phyloP scores from a whole-genome alignment of 2,888 invertebrate species.

The Amphipoea lucens region DNA sequence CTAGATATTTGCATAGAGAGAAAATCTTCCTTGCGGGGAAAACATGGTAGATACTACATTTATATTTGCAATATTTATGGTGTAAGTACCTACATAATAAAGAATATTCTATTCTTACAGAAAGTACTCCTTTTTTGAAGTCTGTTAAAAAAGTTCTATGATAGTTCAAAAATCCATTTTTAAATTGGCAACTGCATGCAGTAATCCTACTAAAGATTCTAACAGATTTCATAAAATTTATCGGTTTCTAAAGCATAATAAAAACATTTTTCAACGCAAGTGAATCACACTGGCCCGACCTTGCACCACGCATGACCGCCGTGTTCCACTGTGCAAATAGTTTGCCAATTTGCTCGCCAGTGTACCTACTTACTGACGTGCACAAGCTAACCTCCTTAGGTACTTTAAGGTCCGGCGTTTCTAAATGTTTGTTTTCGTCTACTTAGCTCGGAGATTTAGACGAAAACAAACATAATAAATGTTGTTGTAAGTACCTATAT shows the following conservation, averaged over 20 bases:
- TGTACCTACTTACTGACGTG: background rate
- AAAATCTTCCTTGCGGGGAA: too few relatives aligned
- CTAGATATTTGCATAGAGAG: conserved; percentile 16
- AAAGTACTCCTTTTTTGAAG: background rate
- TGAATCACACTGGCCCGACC: conserved; percentile 61
- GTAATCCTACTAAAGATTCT: background rate
- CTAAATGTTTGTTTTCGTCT: too few relatives aligned
- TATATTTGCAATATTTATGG: too few relatives aligned
- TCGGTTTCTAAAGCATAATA: conserved; percentile 14
- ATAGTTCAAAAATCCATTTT: background rate
- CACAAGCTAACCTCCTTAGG: conserved; percentile 9
- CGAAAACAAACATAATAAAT: too few relatives aligned
- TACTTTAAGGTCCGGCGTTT: background rate
- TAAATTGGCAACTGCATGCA: background rate
- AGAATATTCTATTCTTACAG: too few relatives aligned
- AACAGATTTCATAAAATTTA: background rate
- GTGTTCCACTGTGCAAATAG: conserved; percentile 45
- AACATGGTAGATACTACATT: too few relatives aligned
- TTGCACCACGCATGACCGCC: conserved; percentile 50
- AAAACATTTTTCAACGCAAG: conserved; percentile 21
- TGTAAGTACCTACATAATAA: too few relatives aligned
- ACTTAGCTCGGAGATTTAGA: too few relatives aligned
- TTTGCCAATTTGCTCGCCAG: conserved; percentile 24
- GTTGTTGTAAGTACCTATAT: too few relatives aligned
- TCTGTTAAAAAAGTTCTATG: background rate